A percentile compares a stretch with the other conserved stretches of the same genome.
Evolutionary conservation across 2,113 vertebrate species (phyloP).

Genomic region (Indicator indicator): DNA sequence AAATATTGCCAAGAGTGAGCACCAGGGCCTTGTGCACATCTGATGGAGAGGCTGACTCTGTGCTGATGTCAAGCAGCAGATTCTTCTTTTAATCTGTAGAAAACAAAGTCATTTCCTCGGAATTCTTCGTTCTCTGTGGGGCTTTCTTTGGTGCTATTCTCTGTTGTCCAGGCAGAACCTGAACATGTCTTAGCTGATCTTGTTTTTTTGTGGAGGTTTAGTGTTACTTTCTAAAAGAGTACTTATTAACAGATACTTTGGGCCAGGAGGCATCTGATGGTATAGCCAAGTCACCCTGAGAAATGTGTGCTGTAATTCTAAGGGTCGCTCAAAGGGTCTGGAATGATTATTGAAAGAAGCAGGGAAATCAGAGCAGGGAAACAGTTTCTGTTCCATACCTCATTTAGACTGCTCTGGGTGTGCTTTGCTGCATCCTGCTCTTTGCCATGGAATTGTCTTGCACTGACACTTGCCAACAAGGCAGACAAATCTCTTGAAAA

Average conservation of each 20-base stretch:
- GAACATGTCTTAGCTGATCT: background rate
- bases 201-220: background rate
- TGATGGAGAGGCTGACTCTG: fast-evolving
- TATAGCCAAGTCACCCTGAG: background rate
- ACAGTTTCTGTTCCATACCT: constrained; percentile 36
- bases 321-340: constrained; percentile 46
- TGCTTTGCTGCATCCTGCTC: background rate
- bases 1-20: background rate
- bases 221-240: background rate
- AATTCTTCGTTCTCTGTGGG: background rate
- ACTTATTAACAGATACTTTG: background rate
- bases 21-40: background rate
- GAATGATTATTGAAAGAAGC: constrained; percentile 38
- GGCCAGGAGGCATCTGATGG: background rate
- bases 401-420: constrained; percentile 11
- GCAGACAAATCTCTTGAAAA: constrained; percentile 13
- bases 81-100: background rate
- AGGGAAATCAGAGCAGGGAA: constrained; percentile 46
- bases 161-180: background rate
- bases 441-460: background rate
- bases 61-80: background rate
- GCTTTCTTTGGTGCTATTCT: background rate
- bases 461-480: background rate
- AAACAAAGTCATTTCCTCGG: background rate
- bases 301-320: constrained; percentile 24